Conservation (phyloP, 2,888 invertebrate genomes). For the Apotomis betuletana region DNA sequence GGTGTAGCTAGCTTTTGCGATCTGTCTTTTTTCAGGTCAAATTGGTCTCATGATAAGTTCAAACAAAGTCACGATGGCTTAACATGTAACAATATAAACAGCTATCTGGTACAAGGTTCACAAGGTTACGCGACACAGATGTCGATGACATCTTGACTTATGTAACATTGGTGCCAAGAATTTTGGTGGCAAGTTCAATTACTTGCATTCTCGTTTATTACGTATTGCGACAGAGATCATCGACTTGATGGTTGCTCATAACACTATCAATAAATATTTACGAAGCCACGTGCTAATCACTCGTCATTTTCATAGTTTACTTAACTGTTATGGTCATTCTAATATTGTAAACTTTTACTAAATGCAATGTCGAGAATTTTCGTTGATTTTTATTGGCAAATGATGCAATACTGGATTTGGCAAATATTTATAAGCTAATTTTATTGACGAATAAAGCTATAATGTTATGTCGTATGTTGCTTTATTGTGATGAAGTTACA, state of each 20-base stretch:
- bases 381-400: conserved; percentile 18
- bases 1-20: conserved; percentile 53
- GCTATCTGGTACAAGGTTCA: conserved; percentile 61
- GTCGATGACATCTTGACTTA: conserved; percentile 50
- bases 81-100: conserved; percentile 41
- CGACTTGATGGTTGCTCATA: not conserved
- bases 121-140: conserved; percentile 53
- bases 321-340: not conserved
- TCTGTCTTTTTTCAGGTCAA: conserved; percentile 62
- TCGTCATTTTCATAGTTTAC: not conserved
- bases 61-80: conserved; percentile 35
- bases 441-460: conserved; percentile 21
- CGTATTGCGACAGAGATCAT: conserved; percentile 6
- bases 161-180: conserved; percentile 21
- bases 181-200: conserved; percentile 37
- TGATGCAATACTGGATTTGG: conserved; percentile 7
- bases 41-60: conserved; percentile 47
- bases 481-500: too few species aligned
- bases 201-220: not conserved
- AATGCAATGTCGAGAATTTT: conserved; percentile 8
- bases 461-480: conserved; percentile 49
- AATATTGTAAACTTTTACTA: not conserved
- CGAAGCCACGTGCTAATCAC: conserved; percentile 7
- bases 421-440: conserved; percentile 16
- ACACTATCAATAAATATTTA: conserved; percentile 5